Evolutionary conservation across 1,140 invertebrate species (phyloP), one percentile per base, ranked within the genome.

Genomic region (fruit fly (Drosophila melanogaster)): DNA sequence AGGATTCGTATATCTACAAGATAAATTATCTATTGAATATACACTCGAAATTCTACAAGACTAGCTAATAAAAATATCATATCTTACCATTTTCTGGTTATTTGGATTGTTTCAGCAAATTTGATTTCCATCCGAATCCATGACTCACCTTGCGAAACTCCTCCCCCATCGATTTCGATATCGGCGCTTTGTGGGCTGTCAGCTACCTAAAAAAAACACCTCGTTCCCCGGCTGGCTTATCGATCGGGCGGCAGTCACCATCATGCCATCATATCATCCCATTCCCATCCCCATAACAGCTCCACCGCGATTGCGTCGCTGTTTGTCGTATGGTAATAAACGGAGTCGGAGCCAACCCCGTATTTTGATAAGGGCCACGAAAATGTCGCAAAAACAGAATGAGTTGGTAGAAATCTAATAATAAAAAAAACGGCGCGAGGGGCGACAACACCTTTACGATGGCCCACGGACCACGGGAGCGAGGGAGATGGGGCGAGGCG

Each of bases 361-460:
- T 47, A 61, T 65, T 26, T 49, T 79, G 83, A 89, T 87, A 87
- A 89, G 79, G 26, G 30, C 37, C 54, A 38, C 51, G 76, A 62
- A 86, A 86, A 69, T 87, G 83, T 87, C 79, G 83, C 83, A 83
- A 87, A 87, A 87, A 81, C 66, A 59, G 51, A 47, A 55, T 77
- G 72, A 73, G 71, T 70, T 64, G 61, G 73, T 71, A 70, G 55
- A 70, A 81, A 55, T 77, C 65, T 71, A 78, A 81, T 81, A 85
- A 67, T 76, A 76, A 53, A 46, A 22, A 70, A 66, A 79, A 66
- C 56, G 40, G 37, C 50, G 60, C 54, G 47, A 41, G 49, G 58
- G 35, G 58, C 26, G 58, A 55, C 41, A 44, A 55, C 64, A 66
- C 59, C 64, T 67, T 65, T 65, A 51, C 61, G 61, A 61, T 33